phyloP scores from a whole-genome alignment of 2,797 vertebrate genomes.

The Platalea minor region DNA sequence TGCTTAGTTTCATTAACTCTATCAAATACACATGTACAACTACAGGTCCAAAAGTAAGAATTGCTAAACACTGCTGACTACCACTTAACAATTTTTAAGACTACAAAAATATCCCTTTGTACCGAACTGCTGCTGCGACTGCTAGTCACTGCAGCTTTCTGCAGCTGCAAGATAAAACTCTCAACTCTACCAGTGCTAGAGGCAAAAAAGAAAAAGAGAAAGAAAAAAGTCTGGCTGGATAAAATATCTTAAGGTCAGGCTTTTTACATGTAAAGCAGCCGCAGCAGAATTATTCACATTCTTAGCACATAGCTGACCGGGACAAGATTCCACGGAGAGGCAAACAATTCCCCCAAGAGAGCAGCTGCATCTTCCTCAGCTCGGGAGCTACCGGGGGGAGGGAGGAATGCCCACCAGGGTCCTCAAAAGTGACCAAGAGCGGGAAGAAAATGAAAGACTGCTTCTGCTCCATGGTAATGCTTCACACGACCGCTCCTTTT shows the following conservation, averaged over 20 bases:
- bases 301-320: slow-evolving; percentile 65
- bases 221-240: not conserved
- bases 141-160: not conserved
- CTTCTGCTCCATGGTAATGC: not conserved
- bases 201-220: not conserved
- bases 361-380: slow-evolving; percentile 61
- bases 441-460: not conserved
- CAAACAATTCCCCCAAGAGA: slow-evolving; percentile 58
- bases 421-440: not conserved
- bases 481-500: not conserved
- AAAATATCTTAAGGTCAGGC: slow-evolving; percentile 58
- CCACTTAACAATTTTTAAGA: not conserved
- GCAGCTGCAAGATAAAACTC: slow-evolving; percentile 17
- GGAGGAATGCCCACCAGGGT: not conserved
- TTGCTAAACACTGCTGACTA: not conserved
- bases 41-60: not conserved
- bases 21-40: not conserved
- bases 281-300: slow-evolving; percentile 69
- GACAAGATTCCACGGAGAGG: slow-evolving; percentile 56
- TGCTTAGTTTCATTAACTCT: not conserved
- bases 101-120: not conserved
- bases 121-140: not conserved
- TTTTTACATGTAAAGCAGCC: slow-evolving; percentile 65
- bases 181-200: not conserved
- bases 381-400: not conserved